phyloP scores from a whole-genome alignment of 2,888 invertebrate genomes.

The Esperia sulphurella region DNA sequence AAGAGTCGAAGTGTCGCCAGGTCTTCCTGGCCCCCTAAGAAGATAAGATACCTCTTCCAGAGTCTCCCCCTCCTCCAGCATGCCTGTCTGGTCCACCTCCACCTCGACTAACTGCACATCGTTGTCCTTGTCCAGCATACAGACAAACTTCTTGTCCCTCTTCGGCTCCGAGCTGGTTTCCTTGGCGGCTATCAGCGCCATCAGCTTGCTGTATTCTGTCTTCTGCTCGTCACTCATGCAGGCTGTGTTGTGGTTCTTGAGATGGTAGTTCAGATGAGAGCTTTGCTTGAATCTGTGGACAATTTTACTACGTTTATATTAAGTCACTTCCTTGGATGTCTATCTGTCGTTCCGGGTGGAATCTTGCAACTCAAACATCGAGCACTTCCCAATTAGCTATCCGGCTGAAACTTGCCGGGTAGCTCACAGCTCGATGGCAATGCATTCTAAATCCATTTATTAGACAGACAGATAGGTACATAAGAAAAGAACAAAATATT shows the following conservation, averaged over 20 bases:
- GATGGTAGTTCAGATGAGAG: slow-evolving; percentile 64
- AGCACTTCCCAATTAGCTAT: no score
- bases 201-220: slow-evolving; percentile 36
- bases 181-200: slow-evolving; percentile 26
- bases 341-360: no score
- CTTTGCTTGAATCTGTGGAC: slow-evolving; percentile 52
- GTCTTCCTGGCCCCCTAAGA: no score
- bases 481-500: no score
- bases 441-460: no score
- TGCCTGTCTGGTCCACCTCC: neutral
- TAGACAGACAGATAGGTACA: no score
- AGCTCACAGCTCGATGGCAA: no score
- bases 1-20: no score
- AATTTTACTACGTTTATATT: no score
- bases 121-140: neutral
- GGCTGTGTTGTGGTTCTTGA: slow-evolving; percentile 53
- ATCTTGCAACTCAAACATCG: no score
- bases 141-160: neutral
- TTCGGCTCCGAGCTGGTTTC: neutral
- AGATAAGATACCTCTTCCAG: slow-evolving; percentile 3
- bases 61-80: neutral
- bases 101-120: neutral
- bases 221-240: slow-evolving; percentile 47
- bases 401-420: no score
- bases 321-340: no score